Percentiles rank a stretch among this genome's conserved stretches.
These are phyloP conservation scores for Gastrophryne carolinensis DNA, from an alignment of 2,797 vertebrate genomes.

Conservation along the genomic window DNA sequence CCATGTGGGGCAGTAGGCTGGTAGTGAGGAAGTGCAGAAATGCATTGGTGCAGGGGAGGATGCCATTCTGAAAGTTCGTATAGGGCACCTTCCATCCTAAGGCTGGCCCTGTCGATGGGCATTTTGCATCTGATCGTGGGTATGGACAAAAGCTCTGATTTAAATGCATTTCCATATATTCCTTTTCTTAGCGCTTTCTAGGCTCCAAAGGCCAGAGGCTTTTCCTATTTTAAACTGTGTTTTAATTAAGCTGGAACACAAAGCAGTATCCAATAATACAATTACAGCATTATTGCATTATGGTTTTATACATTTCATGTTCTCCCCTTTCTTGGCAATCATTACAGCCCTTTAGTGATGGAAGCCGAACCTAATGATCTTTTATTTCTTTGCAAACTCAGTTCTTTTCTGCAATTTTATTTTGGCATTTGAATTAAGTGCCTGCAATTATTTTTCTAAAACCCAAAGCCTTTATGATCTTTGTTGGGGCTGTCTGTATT, in stretches of 20 bases:
- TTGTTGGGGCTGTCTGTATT: slow-evolving; percentile 58
- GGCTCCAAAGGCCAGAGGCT: background rate
- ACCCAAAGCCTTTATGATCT: slow-evolving; percentile 54
- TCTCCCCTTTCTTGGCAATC: slow-evolving; percentile 17
- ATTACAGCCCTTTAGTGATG: slow-evolving; percentile 54
- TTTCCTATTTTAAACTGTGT: background rate
- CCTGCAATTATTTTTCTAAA: slow-evolving; percentile 56
- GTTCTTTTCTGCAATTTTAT: slow-evolving; percentile 54
- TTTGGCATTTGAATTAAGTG: slow-evolving; percentile 62
- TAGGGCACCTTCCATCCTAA: too few relatives aligned
- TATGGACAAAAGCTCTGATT: too few relatives aligned
- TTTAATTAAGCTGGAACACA: background rate
- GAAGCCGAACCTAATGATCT: slow-evolving; percentile 58
- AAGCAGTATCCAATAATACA: slow-evolving; percentile 1
- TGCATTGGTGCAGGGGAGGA: too few relatives aligned
- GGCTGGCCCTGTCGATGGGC: too few relatives aligned
- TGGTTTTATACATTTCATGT: slow-evolving; percentile 31
- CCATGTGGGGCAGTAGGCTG: too few relatives aligned
- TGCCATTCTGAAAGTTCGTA: too few relatives aligned
- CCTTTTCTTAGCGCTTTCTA: too few relatives aligned
- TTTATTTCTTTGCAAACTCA: slow-evolving; percentile 58
- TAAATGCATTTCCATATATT: too few relatives aligned
- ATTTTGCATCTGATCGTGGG: too few relatives aligned
- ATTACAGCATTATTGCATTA: slow-evolving; percentile 21
- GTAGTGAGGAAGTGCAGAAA: too few relatives aligned